Evolutionary conservation across 2,113 vertebrate species (phyloP).

Genomic region (Panthera uncia): DNA sequence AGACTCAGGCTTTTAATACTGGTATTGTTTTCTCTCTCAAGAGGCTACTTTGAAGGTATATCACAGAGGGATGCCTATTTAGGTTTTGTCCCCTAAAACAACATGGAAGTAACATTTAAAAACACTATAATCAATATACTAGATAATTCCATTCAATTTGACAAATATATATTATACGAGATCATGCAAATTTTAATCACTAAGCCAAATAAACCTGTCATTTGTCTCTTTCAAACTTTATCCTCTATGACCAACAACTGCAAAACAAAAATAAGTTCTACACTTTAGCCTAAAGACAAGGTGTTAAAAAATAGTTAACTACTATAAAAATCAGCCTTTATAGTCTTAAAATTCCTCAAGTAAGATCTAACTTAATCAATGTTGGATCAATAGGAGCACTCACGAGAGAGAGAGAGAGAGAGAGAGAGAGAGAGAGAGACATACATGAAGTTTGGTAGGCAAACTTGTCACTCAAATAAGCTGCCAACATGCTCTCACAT

Average conservation of each 20-base stretch:
- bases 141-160: not conserved
- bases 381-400: not conserved
- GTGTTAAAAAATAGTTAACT: not conserved
- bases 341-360: slow-evolving; percentile 33
- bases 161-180: not conserved
- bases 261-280: slow-evolving; percentile 37
- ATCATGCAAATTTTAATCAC: slow-evolving; percentile 34
- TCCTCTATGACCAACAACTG: not conserved
- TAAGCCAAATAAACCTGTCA: not conserved
- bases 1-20: slow-evolving; percentile 7
- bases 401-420: not conserved
- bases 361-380: slow-evolving; percentile 16
- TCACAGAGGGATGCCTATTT: not conserved
- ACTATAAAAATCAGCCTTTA: not conserved
- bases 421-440: not conserved
- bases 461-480: slow-evolving; percentile 5
- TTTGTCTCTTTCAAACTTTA: slow-evolving; percentile 36
- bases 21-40: not conserved
- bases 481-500: not conserved
- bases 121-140: not conserved
- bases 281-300: not conserved
- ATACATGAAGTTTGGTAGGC: not conserved
- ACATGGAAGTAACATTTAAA: not conserved
- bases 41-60: not conserved
- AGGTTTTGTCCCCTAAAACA: not conserved